Evolutionary conservation across 1,140 invertebrate genomes (phyloP), one percentile per base, ranked within the genome.

Genomic region (Limonius californicus): DNA sequence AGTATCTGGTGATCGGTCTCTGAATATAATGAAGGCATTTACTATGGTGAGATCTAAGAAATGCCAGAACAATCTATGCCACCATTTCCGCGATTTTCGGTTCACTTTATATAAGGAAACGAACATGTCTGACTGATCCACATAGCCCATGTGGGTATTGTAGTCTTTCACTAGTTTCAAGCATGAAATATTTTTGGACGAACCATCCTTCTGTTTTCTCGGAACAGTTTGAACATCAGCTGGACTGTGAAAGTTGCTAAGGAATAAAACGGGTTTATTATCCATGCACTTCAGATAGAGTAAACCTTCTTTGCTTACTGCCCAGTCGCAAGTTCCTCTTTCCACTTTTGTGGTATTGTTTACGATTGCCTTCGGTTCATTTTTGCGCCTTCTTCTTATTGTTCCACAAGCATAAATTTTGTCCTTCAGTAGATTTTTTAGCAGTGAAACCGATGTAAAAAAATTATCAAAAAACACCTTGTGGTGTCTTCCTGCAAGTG

Each of bases 41-140:
- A 68, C 58, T 6, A 69, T 30, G 9, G 54, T 45, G 9, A 66
- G 39, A 55, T 70, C 62, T n/a, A 70, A 12, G 20, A 70, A 68
- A 59, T 69, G 54, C 45, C 54, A 68, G n/a, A 66, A 54, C 23
- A 66, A 63, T 43, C 63, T 19, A 18, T 62, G 64, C 66, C 66
- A 66, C 74, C 74, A 78, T 67, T 76, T 78, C 45, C 50, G 70
- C 27, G 58, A 68, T 64, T 77, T 77, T 54, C 75, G 65, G 56
- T 74, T 62, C 30, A 76, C 67, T 58, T 72, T 64, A 61, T 77
- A 78, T 14, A 60, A 45, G 14, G 61, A 61, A 57, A 72, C 75
- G 56, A 76, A 57, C 69, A 72, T 72, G 63, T 79, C 75, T 47
- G 68, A 63, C 63, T 74, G 74, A 63, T 79, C 75, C 12, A 78